Conservation (phyloP, 2,888 invertebrate species). For the Eupithecia dodoneata region DNA sequence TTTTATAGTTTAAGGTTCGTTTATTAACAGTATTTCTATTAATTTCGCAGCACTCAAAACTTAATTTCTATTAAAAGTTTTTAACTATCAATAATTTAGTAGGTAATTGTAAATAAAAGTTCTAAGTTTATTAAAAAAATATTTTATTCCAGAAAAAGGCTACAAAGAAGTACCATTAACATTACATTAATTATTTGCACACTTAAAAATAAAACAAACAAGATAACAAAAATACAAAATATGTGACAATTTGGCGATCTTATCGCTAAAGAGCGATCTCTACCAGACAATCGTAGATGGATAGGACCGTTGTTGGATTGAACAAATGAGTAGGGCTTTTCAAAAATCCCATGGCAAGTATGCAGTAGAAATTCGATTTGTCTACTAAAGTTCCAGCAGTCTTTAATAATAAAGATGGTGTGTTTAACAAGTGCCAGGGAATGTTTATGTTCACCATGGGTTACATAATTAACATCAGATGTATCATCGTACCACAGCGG, state of each 20-base stretch:
- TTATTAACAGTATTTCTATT: not conserved
- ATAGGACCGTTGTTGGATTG: no score
- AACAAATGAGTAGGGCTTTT: not conserved
- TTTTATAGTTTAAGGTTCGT: not conserved
- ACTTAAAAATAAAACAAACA: no score
- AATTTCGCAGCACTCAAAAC: not conserved
- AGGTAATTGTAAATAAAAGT: not conserved
- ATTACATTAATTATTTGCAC: no score
- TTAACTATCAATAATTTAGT: not conserved
- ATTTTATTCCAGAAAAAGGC: not conserved
- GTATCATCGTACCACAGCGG: slow-evolving; percentile 48
- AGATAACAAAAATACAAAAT: no score
- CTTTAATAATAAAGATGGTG: not conserved
- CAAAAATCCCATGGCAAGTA: not conserved
- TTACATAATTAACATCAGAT: slow-evolving; percentile 43
- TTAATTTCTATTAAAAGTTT: not conserved
- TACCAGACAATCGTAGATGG: no score
- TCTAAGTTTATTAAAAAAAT: not conserved
- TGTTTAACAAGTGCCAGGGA: slow-evolving; percentile 32
- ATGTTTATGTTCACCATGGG: slow-evolving; percentile 46
- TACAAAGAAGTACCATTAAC: no score
- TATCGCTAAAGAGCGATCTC: no score
- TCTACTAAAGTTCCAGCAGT: not conserved
- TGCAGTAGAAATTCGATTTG: not conserved
- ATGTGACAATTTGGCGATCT: no score